phyloP scores from a whole-genome alignment of 2,888 invertebrate genomes.

The Dromius quadrimaculatus region DNA sequence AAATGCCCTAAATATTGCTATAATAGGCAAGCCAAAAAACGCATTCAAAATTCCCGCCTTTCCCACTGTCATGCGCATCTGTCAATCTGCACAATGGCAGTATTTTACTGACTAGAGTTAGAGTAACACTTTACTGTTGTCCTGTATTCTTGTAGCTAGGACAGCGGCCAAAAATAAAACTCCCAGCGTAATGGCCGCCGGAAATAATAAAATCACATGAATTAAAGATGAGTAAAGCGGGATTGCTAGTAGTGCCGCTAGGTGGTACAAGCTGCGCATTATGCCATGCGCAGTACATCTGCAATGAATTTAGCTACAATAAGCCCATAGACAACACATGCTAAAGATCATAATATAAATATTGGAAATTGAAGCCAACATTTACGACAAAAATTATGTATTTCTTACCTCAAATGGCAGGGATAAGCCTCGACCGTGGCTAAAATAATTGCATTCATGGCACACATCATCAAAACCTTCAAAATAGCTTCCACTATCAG shows the following conservation, averaged over 20 bases:
- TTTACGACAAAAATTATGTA: too few species aligned
- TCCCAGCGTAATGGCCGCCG: conserved; percentile 63
- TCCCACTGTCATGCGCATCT: too few species aligned
- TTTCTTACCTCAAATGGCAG: conserved; percentile 72
- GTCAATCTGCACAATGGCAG: too few species aligned
- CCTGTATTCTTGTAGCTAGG: conserved; percentile 63
- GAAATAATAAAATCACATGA: conserved; percentile 63
- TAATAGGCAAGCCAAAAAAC: too few species aligned
- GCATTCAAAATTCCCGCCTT: conserved; percentile 14
- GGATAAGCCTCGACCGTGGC: conserved; percentile 71
- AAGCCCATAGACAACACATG: too few species aligned
- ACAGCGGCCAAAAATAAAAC: conserved; percentile 62
- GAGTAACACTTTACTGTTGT: conserved; percentile 64
- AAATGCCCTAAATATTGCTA: too few species aligned
- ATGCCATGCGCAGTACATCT: conserved; percentile 73
- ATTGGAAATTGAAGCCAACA: too few species aligned
- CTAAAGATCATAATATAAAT: too few species aligned
- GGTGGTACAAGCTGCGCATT: conserved; percentile 68
- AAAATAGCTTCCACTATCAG: conserved; percentile 65
- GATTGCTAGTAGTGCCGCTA: conserved; percentile 68
- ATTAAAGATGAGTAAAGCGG: conserved; percentile 64
- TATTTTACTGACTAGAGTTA: conserved; percentile 44
- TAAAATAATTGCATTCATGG: conserved; percentile 68
- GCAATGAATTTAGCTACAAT: too few species aligned
- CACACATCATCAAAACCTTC: conserved; percentile 67